These are phyloP conservation scores for Hylyphantes graminicola DNA, from an alignment of 1,140 invertebrate species.

Conservation along the genomic window DNA sequence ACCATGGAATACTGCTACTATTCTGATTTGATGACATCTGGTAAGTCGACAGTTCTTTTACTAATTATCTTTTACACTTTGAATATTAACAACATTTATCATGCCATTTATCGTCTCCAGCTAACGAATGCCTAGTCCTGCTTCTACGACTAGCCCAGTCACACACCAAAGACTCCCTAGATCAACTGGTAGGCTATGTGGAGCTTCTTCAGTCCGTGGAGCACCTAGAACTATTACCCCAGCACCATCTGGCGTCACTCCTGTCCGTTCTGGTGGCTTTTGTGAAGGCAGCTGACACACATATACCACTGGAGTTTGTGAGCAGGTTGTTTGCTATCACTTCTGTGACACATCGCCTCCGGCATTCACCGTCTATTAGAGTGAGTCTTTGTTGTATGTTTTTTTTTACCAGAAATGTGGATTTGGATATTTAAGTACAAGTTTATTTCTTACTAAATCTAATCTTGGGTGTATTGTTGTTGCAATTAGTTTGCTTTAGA, in stretches of 20 bases:
- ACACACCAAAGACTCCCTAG: slow-evolving; percentile 51
- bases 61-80: not conserved
- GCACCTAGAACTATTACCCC: not conserved
- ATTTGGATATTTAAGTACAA: too few species aligned
- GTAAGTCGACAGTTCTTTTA: slow-evolving; percentile 63
- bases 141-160: slow-evolving; percentile 73
- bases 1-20: slow-evolving; percentile 75
- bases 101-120: slow-evolving; percentile 64
- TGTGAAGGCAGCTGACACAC: slow-evolving; percentile 79
- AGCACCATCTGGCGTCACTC: slow-evolving; percentile 52
- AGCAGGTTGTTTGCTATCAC: slow-evolving; percentile 78
- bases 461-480: not conserved
- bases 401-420: too few species aligned
- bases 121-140: slow-evolving; percentile 78
- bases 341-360: slow-evolving; percentile 75
- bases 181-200: slow-evolving; percentile 43
- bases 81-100: not conserved
- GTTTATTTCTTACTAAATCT: too few species aligned
- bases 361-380: slow-evolving; percentile 72
- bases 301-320: slow-evolving; percentile 81
- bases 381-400: too few species aligned
- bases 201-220: slow-evolving; percentile 32
- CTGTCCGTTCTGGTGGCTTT: slow-evolving; percentile 52
- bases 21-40: slow-evolving; percentile 77
- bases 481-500: not conserved